Evolutionary conservation across 2,113 vertebrate species (phyloP), one percentile per base, ranked within the genome.

Genomic region (Brachyhypopomus gauderio): DNA sequence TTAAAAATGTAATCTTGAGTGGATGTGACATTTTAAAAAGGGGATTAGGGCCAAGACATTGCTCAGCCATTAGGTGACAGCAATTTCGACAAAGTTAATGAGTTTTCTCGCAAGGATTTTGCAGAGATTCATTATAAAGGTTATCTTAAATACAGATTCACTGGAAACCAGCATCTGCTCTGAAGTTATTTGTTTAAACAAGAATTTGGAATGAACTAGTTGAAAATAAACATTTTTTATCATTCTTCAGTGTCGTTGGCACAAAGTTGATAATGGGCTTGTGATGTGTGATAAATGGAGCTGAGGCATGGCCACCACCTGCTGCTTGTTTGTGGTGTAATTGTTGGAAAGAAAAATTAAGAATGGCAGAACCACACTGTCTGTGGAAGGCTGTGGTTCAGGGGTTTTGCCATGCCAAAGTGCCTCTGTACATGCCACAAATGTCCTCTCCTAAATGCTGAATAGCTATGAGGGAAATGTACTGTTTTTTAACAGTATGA

Each of bases 1-100:
- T 88, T 89, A 90, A 89, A 88, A 87, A 88, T 90, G 70, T 85
- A 81, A 88, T 86, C 85, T 85, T 91, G 87, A 90, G 75, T 86
- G 83, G 75, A 88, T 86, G 81, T 89, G 87, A 91, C 84, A 90
- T 90, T 91, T 90, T 86, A 85, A 90, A 90, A 87, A 72, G 87
- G 85, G 80, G 74, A 88, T 89, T 88, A 85, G 89, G 87, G 80
- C 86, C 75, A 41, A 25, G 79, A 80, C 79, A 87, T 87, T 89
- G 84, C 88, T 88, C 86, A 90, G 87, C 86, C 84, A 69, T 82
- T 60, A 52, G 86, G 83, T 86, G 84, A 87, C 84, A 89, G 85
- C 85, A 87, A 87, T 87, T 86, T 89, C 85, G 86, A 79, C 81
- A 73, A 41, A 62, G 75, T 84, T 88, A 90, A 91, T 90, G 82